Conservation (phyloP, 1,140 invertebrate species). For the Doryteuthis pealeii region DNA sequence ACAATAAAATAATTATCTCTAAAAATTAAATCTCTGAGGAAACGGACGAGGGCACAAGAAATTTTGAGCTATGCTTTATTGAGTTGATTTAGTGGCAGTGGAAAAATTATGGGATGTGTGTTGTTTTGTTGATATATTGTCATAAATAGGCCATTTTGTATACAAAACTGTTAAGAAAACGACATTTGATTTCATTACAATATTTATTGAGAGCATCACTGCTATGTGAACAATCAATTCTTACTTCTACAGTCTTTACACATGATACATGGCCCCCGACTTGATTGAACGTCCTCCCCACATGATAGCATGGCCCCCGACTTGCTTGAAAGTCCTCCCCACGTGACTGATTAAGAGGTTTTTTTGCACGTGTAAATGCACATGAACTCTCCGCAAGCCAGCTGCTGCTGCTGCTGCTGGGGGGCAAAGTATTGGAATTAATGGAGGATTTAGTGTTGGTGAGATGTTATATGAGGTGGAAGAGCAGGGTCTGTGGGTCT, state of each 20-base stretch:
- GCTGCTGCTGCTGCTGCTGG: too few species aligned
- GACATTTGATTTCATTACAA: slow-evolving; percentile 12
- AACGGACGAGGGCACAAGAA: too few species aligned
- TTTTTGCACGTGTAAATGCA: not conserved
- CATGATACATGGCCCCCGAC: slow-evolving; percentile 2
- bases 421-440: too few species aligned
- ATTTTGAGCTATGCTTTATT: too few species aligned
- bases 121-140: too few species aligned
- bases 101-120: too few species aligned
- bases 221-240: slow-evolving; percentile 13
- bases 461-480: too few species aligned
- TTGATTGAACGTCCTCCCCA: not conserved
- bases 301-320: not conserved
- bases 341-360: not conserved
- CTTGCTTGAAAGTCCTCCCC: not conserved
- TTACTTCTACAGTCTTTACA: slow-evolving; percentile 13
- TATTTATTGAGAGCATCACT: slow-evolving; percentile 13
- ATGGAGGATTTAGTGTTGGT: too few species aligned
- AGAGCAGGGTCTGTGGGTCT: too few species aligned
- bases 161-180: slow-evolving; percentile 8
- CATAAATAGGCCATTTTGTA: not conserved
- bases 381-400: not conserved
- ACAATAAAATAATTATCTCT: too few species aligned
- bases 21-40: too few species aligned
- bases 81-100: too few species aligned